phyloP scores from a whole-genome alignment of 2,113 vertebrate species.

The Gobius niger region DNA sequence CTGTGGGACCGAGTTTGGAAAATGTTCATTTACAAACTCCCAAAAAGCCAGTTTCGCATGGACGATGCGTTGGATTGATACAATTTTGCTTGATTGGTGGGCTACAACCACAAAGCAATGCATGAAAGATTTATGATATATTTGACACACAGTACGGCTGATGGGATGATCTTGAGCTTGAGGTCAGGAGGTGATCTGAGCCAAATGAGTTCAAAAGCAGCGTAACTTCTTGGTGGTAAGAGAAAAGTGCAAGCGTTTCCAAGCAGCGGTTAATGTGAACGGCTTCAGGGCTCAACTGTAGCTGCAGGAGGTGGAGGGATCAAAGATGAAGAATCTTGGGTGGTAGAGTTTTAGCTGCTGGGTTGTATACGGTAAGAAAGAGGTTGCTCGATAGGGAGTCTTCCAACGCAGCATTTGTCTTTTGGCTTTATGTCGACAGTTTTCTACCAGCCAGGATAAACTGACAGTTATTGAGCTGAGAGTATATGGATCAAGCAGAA shows the following conservation, averaged over 20 bases:
- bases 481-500: neutral
- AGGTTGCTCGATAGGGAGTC: slow-evolving; percentile 7
- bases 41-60: no score
- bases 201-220: neutral
- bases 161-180: no score
- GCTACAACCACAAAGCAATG: no score
- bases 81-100: no score
- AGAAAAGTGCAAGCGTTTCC: neutral
- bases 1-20: no score
- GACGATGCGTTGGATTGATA: no score
- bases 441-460: neutral
- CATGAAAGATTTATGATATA: no score
- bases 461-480: slow-evolving; percentile 8
- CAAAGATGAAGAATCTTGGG: slow-evolving; percentile 25
- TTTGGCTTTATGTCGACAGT: slow-evolving; percentile 1
- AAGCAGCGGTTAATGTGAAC: neutral
- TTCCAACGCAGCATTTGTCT: slow-evolving; percentile 19
- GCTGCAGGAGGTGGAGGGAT: slow-evolving; percentile 21
- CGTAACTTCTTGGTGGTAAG: neutral
- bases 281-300: slow-evolving; percentile 6
- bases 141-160: no score
- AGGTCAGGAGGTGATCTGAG: neutral
- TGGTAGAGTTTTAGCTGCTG: slow-evolving; percentile 12
- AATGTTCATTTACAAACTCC: no score
- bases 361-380: slow-evolving; percentile 12